Evolutionary conservation across 2,113 vertebrate species (phyloP), one percentile per base, ranked within the genome.

Genomic region (Puntigrus tetrazona): DNA sequence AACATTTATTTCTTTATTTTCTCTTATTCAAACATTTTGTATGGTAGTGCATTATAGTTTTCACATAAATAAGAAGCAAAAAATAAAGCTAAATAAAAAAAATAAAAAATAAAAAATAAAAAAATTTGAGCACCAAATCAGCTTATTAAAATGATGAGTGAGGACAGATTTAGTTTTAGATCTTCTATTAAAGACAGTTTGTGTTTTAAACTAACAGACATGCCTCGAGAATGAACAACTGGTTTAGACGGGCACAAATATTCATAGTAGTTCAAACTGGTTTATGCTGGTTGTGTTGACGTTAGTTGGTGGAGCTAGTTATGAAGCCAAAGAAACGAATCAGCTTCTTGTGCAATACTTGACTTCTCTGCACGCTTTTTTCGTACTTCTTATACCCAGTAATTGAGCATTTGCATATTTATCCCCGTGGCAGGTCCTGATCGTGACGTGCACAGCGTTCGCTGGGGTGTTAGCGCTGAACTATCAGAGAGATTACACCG

Each of bases 401-500:
- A 41, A 72, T 13, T 38, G 20, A 76, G 31, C 65, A 14, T 65
- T 25, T 78, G 50, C 36, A 0, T 85, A n/a, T 57, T 9, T 57
- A 8, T 57, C 52, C 52, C 70, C 2, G 14, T 67, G 11, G 11
- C 73, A 99, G 98, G 91, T 99, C 88, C 94, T 99, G 91, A 97
- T 99, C 38, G 95, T 99, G 88, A 95, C 97, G 52, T 94, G 95
- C 65, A 99, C 98, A 0, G 97, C 97, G 16, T 93, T 99, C 85
- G 95, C 96, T 0, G 98, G 98, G 11, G 95, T 99, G 79, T 93
- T 99, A 91, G 95, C 98, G 72, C 94, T 99, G 90, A 99, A 98
- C 94, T 97, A 97, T 92, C 97, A 97, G 91, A 93, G 93, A 34
- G 97, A 99, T 90, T 98, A 98, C 88, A 96, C 97, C 0, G 95